Evolutionary conservation across 37 sponge, comb jelly and placozoan species (phyloP), one percentile per base, ranked within the genome.

Genomic region (Sycon ciliatum): DNA sequence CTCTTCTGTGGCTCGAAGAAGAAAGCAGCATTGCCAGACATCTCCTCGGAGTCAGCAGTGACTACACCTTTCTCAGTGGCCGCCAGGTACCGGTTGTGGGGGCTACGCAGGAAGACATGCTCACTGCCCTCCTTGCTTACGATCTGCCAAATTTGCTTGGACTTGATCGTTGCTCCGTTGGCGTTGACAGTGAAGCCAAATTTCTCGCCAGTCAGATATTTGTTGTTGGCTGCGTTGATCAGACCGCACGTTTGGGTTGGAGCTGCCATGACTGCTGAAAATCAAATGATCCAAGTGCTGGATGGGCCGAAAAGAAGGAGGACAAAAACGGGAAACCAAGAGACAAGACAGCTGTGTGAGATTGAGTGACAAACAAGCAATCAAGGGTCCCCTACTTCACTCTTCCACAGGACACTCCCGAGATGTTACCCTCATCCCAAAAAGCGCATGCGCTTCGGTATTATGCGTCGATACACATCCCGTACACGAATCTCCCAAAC

Each of bases 81-180:
- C 42, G 71, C 80, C 38, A 93, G 86, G 42, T 80, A 93, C 29
- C 76, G 76, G 6, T 78, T 73, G 9, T 57, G n/a, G 55, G 32
- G 52, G 83, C 83, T 85, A 73, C 82, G 80, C 63, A 93, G 54
- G 18, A 83, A 89, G 35, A 90, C 61, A 1, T 23, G 0, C 1
- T 74, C 69, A 11, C 22, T 11, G n/a, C n/a, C n/a, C 57, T 85
- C 84, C n/a, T n/a, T n/a, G n/a, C n/a, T n/a, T n/a, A n/a, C n/a
- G 71, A 93, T 64, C 58, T 65, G 76, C 89, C 89, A 93, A 39
- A 85, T 79, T 81, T 93, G 94, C 76, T 87, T 88, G 71, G 85
- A 78, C 67, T 82, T 82, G 78, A 93, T 22, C 1, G 84, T 65
- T 35, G 72, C 60, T 1, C 85, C 94, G 72, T 82, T 88, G 38